Conservation (phyloP, 2,113 vertebrate genomes). For the Passerina amoena region DNA sequence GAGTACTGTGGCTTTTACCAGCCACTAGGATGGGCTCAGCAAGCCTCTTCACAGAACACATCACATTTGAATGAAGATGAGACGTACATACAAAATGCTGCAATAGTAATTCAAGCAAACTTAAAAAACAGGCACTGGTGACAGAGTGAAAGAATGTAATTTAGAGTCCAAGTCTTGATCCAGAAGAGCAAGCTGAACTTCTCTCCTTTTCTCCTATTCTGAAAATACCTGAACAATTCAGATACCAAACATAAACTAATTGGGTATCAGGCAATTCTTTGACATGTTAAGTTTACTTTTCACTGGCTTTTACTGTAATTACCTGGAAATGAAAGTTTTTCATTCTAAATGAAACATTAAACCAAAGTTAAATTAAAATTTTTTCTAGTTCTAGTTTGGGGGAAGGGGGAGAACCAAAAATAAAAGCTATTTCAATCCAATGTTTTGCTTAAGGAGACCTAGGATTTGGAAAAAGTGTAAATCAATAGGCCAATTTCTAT, state of each 20-base stretch:
- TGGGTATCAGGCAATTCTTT: neutral
- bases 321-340: neutral
- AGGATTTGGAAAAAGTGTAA: neutral
- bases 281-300: neutral
- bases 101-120: neutral
- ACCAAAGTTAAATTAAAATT: neutral
- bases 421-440: neutral
- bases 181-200: neutral
- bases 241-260: neutral
- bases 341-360: neutral
- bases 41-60: neutral
- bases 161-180: neutral
- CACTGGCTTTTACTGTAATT: neutral
- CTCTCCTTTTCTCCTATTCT: neutral
- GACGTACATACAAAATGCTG: neutral
- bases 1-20: neutral
- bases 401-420: rapidly evolving
- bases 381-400: neutral
- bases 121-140: neutral
- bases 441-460: neutral
- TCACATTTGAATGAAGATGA: neutral
- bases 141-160: neutral
- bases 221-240: neutral
- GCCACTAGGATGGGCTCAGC: neutral
- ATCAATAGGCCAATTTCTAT: neutral